These are phyloP conservation scores for Smutsia temminckii DNA, from an alignment of 2,797 vertebrate species.

Conservation along the genomic window DNA sequence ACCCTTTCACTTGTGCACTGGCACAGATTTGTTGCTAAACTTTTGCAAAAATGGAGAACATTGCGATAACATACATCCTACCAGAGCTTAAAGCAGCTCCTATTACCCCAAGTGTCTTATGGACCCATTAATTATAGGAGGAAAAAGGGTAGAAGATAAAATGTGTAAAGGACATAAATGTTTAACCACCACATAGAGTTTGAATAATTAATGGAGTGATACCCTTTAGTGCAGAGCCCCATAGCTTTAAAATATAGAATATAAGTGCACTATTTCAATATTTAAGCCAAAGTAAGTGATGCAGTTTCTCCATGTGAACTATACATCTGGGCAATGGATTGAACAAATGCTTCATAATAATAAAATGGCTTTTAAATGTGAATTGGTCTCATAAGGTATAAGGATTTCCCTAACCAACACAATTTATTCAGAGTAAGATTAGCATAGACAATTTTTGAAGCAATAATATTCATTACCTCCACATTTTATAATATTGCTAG, in stretches of 20 bases:
- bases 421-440: conserved; percentile 68
- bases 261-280: conserved; percentile 65
- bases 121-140: conserved; percentile 58
- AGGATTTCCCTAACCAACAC: conserved; percentile 56
- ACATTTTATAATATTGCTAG: conserved; percentile 58
- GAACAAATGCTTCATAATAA: conserved; percentile 68
- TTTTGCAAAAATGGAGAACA: conserved; percentile 43
- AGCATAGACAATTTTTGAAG: conserved; percentile 72
- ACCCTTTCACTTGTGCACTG: not conserved
- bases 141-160: conserved; percentile 35
- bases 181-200: conserved; percentile 70
- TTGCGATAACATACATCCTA: conserved; percentile 56
- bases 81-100: conserved; percentile 32
- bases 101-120: conserved; percentile 43
- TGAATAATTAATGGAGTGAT: conserved; percentile 81
- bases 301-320: conserved; percentile 45
- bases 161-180: conserved; percentile 62
- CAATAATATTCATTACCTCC: conserved; percentile 60
- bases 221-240: conserved; percentile 44
- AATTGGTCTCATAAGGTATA: conserved; percentile 65
- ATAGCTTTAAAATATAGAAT: conserved; percentile 71
- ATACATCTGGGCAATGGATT: not conserved
- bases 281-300: conserved; percentile 70
- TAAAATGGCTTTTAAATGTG: conserved; percentile 67
- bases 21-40: conserved; percentile 27